phyloP scores from a whole-genome alignment of 37 sponge, comb jelly and placozoan genomes.

The Beroe forskalii region DNA sequence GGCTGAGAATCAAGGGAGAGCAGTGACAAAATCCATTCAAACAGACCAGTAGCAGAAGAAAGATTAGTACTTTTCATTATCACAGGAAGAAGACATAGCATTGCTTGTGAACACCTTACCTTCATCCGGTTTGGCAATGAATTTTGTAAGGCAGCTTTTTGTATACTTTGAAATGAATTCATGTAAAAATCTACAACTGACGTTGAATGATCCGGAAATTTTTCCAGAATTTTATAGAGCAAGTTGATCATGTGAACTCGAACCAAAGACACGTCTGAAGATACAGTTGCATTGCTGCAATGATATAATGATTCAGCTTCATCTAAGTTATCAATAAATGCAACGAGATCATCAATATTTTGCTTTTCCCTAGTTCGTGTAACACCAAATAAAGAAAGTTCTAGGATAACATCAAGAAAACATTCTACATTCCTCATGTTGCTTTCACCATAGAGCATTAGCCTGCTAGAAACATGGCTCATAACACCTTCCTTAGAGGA shows the following conservation, averaged over 20 bases:
- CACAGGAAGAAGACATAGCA: slow-evolving; percentile 3
- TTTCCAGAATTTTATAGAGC: not conserved
- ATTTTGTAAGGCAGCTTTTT: slow-evolving; percentile 11
- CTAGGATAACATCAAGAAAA: not conserved
- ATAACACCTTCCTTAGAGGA: not conserved
- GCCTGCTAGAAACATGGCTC: not conserved
- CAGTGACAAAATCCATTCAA: not conserved
- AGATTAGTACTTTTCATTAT: not conserved
- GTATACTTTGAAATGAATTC: not conserved
- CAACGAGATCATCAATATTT: slow-evolving; percentile 20
- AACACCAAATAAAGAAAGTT: slow-evolving; percentile 26
- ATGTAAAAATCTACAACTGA: slow-evolving; percentile 1
- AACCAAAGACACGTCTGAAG: not conserved
- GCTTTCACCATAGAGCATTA: not conserved
- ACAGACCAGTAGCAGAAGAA: not conserved
- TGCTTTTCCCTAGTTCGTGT: slow-evolving; percentile 18
- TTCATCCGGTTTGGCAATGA: slow-evolving; percentile 21
- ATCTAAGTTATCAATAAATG: not conserved
- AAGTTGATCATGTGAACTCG: not conserved
- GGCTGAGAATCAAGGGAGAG: slow-evolving; percentile 39
- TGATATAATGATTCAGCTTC: not conserved
- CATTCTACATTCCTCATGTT: not conserved
- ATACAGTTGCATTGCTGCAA: not conserved
- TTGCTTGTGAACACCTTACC: not conserved
- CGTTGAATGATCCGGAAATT: not conserved